These are phyloP conservation scores for Struthio camelus DNA, from an alignment of 2,113 vertebrate species.

Conservation along the genomic window DNA sequence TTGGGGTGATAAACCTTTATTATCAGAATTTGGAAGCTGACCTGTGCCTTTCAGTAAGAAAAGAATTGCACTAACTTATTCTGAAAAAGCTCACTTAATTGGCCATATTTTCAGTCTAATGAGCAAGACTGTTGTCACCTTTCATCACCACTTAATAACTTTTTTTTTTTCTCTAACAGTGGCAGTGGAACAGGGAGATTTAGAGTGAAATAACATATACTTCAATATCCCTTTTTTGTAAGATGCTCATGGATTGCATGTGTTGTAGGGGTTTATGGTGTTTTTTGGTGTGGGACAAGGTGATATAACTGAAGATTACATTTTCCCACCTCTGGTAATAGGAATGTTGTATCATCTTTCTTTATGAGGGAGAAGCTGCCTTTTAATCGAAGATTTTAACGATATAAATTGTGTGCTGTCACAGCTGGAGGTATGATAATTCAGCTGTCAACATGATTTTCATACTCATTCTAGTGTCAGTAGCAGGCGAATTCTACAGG, in stretches of 20 bases:
- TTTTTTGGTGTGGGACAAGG: not conserved
- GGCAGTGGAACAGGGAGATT: not conserved
- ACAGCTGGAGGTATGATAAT: not conserved
- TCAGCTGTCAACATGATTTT: not conserved
- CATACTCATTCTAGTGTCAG: not conserved
- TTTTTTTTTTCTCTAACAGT: not conserved
- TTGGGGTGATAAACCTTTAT: not conserved
- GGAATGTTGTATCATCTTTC: not conserved
- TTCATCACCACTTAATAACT: not conserved
- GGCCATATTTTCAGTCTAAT: not conserved
- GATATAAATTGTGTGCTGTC: not conserved
- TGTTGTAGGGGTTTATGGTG: not conserved
- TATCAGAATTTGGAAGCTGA: not conserved
- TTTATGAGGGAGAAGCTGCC: not conserved
- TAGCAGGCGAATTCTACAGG: not conserved
- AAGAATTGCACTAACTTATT: not conserved
- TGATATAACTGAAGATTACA: fast-evolving
- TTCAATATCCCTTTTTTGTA: not conserved
- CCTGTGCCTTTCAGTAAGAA: not conserved
- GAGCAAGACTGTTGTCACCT: not conserved
- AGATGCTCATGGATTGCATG: not conserved
- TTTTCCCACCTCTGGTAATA: not conserved
- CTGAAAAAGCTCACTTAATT: not conserved
- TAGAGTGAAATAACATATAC: not conserved
- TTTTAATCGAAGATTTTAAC: not conserved